phyloP scores from a whole-genome alignment of 2,113 vertebrate genomes.

The Pygathrix nemaeus region DNA sequence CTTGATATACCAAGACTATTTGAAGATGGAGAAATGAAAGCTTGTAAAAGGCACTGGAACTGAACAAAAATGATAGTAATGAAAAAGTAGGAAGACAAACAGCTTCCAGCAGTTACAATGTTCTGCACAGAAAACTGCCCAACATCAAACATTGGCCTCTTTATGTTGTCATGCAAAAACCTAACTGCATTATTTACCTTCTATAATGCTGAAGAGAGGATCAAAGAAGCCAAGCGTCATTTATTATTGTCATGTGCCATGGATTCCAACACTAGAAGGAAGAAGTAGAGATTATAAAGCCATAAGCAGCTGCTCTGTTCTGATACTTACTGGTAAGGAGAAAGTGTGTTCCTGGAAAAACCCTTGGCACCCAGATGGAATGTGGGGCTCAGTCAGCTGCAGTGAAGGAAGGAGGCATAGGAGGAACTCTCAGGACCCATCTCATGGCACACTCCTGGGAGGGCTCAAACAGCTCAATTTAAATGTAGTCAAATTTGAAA shows the following conservation, averaged over 20 bases:
- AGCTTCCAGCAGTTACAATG: slow-evolving; percentile 53
- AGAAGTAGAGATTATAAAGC: slow-evolving; percentile 67
- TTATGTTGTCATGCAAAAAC: slow-evolving; percentile 65
- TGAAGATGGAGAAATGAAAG: slow-evolving; percentile 53
- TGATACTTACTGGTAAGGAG: slow-evolving; percentile 49
- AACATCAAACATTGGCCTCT: slow-evolving; percentile 69
- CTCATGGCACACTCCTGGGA: not conserved
- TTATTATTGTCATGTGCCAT: slow-evolving; percentile 66
- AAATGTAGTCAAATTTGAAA: not conserved
- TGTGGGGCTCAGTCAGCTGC: not conserved
- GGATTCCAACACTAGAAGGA: slow-evolving; percentile 56
- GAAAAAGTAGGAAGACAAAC: slow-evolving; percentile 73
- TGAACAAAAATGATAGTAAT: slow-evolving; percentile 71
- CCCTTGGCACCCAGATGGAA: not conserved
- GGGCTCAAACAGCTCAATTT: not conserved
- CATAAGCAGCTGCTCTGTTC: slow-evolving; percentile 51
- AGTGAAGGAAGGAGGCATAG: not conserved
- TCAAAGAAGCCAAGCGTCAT: slow-evolving; percentile 53
- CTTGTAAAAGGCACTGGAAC: slow-evolving; percentile 63
- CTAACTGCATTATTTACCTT: slow-evolving; percentile 53
- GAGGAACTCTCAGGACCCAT: not conserved
- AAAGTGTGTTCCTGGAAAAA: slow-evolving; percentile 51
- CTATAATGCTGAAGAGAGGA: slow-evolving; percentile 28
- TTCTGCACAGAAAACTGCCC: slow-evolving; percentile 60
- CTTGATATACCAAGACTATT: slow-evolving; percentile 55